phyloP scores from a whole-genome alignment of 2,797 vertebrate genomes.

The Muscicapa comitata region DNA sequence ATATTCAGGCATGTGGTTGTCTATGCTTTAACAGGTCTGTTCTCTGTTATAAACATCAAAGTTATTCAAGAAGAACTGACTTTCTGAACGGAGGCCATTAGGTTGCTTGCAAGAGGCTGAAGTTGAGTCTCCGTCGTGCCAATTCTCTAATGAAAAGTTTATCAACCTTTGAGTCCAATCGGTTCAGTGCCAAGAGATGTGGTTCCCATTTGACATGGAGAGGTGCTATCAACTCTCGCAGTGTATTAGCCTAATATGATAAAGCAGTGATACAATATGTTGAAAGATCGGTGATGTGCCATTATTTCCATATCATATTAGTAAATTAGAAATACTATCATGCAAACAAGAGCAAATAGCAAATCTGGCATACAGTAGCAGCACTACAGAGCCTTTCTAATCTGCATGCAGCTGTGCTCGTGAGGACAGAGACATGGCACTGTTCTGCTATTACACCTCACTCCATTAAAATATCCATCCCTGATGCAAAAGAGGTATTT shows the following conservation, averaged over 20 bases:
- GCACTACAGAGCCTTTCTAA: conserved; percentile 65
- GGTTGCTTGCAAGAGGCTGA: conserved; percentile 81
- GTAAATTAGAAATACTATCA: conserved; percentile 76
- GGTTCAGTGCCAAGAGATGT: conserved; percentile 83
- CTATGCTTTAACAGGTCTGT: conserved; percentile 77
- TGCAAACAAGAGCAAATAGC: conserved; percentile 79
- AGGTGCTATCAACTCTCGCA: conserved; percentile 83
- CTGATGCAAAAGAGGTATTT: conserved; percentile 49
- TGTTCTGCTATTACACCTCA: conserved; percentile 35
- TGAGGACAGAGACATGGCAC: conserved; percentile 51
- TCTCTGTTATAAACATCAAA: conserved; percentile 77
- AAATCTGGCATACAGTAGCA: conserved; percentile 72
- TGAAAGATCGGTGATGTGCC: conserved; percentile 77
- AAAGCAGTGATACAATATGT: conserved; percentile 84
- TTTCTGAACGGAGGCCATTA: conserved; percentile 77
- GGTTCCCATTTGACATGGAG: conserved; percentile 83
- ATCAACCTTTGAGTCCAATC: conserved; percentile 81
- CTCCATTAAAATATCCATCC: conserved; percentile 40
- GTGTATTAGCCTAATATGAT: conserved; percentile 84
- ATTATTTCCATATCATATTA: conserved; percentile 78
- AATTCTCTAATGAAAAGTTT: conserved; percentile 82
- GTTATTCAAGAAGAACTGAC: conserved; percentile 72
- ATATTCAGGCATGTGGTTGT: conserved; percentile 77
- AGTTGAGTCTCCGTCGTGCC: conserved; percentile 79
- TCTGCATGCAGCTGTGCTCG: conserved; percentile 75